Evolutionary conservation across 2,888 invertebrate genomes (phyloP).

Genomic region (Cosmopolites sordidus): DNA sequence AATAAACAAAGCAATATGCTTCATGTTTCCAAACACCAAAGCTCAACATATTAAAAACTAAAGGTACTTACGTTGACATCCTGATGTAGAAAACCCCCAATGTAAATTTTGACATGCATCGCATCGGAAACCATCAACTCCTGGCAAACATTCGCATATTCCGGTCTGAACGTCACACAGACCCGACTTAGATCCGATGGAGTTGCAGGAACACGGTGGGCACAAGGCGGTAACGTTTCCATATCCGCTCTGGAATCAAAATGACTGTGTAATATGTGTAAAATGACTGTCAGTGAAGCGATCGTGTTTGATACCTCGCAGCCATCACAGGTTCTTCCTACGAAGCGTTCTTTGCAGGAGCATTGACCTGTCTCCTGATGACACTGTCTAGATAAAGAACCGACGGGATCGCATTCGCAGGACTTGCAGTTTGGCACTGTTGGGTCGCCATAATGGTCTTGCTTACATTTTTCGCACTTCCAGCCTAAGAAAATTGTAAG

Average conservation of each 20-base stretch:
- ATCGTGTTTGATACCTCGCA: conserved; percentile 51
- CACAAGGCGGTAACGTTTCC: conserved; percentile 78
- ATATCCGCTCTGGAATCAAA: conserved; percentile 54
- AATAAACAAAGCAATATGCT: too few relatives aligned
- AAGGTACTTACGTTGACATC: conserved; percentile 65
- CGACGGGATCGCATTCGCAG: conserved; percentile 74
- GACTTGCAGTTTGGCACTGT: conserved; percentile 59
- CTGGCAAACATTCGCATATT: conserved; percentile 71
- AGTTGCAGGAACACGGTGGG: conserved; percentile 72
- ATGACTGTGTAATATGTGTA: background rate
- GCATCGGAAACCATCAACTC: conserved; percentile 75
- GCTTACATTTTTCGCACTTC: conserved; percentile 65
- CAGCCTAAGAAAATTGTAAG: conserved; percentile 54
- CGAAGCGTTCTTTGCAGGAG: conserved; percentile 66
- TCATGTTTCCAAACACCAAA: too few relatives aligned
- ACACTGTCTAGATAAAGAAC: conserved; percentile 68
- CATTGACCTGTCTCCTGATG: conserved; percentile 72
- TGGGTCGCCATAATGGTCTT: conserved; percentile 64
- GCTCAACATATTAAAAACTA: too few relatives aligned
- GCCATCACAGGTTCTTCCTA: conserved; percentile 65
- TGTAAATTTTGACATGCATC: conserved; percentile 66
- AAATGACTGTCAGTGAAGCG: background rate
- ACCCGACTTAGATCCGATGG: conserved; percentile 60
- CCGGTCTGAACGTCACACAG: conserved; percentile 75
- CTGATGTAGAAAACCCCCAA: conserved; percentile 63